Conservation (phyloP, 2,797 vertebrate genomes). For the Xiphorhynchus erythropygius region DNA sequence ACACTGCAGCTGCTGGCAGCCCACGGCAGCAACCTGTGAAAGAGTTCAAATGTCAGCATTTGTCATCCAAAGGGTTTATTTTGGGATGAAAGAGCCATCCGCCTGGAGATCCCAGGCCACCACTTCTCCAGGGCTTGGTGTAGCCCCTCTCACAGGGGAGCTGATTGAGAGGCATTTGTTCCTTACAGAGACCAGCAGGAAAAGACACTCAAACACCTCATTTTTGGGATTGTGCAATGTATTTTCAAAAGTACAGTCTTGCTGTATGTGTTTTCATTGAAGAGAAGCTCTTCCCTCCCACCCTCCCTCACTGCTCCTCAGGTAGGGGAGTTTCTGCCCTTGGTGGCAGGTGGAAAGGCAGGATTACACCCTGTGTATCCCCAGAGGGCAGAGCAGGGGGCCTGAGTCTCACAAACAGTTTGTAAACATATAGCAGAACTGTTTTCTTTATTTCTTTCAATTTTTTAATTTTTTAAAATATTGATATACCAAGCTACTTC, state of each 20-base stretch:
- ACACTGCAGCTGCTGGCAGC: not conserved
- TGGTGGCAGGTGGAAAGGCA: not conserved
- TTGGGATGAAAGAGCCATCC: not conserved
- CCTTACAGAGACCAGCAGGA: not conserved
- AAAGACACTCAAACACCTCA: not conserved
- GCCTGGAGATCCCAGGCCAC: not conserved
- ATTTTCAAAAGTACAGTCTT: not conserved
- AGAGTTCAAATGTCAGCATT: not conserved
- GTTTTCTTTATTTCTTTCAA: not conserved
- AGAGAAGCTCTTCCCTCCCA: not conserved
- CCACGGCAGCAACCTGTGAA: not conserved
- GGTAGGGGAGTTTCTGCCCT: not conserved
- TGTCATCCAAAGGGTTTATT: not conserved
- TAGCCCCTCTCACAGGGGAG: not conserved
- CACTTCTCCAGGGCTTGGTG: not conserved
- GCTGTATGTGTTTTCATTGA: not conserved
- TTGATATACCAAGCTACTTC: not conserved
- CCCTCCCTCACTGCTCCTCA: not conserved
- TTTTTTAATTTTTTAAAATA: not conserved
- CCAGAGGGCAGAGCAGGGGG: not conserved
- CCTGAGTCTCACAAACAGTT: not conserved
- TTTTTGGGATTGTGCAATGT: not conserved
- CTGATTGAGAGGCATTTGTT: not conserved
- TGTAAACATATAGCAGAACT: not conserved
- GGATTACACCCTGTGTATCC: not conserved